Evolutionary conservation across 2,888 invertebrate genomes (phyloP).

Genomic region (Sinhomidia bicolor): DNA sequence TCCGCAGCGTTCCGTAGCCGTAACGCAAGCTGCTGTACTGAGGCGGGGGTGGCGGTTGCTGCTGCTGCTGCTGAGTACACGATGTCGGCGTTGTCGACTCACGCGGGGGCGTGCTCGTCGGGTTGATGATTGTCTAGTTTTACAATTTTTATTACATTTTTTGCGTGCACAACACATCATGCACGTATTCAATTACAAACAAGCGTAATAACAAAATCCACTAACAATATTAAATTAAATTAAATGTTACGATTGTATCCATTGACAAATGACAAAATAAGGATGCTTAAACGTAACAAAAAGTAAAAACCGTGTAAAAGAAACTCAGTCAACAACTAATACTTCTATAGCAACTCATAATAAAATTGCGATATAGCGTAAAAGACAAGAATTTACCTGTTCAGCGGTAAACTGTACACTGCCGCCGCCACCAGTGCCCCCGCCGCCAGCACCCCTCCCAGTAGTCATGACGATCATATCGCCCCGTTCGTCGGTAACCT

Average conservation of each 20-base stretch:
- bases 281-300: background rate
- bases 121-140: background rate
- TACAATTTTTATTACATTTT: too few species aligned
- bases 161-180: too few species aligned
- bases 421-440: background rate
- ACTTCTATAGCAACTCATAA: too few species aligned
- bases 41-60: constrained; percentile 2
- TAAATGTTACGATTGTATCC: background rate
- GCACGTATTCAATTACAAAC: too few species aligned
- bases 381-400: background rate
- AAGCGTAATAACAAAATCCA: too few species aligned
- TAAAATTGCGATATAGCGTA: background rate
- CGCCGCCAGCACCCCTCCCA: background rate
- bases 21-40: background rate
- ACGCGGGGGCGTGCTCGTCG: background rate
- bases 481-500: background rate
- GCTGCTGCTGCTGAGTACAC: background rate
- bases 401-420: background rate
- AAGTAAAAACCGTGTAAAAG: too few species aligned
- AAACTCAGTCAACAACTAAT: too few species aligned
- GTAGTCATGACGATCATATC: background rate
- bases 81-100: too few species aligned
- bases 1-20: background rate
- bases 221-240: too few species aligned
- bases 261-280: too few species aligned